A percentile compares a stretch with the other conserved stretches of the same genome.
Conservation (phyloP, 2,888 invertebrate species). For the Crepidodera aurea region DNA sequence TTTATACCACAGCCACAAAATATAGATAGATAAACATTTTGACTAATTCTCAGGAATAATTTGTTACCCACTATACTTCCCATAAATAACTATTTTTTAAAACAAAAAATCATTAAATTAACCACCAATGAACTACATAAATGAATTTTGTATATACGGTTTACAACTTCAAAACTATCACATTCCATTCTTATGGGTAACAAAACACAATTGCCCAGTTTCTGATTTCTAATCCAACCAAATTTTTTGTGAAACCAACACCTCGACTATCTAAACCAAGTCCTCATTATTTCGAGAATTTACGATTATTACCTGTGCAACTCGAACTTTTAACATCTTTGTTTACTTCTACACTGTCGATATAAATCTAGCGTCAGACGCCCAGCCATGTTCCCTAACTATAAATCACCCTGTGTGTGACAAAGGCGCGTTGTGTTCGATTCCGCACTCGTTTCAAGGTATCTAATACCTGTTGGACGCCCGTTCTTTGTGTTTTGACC, state of each 20-base stretch:
- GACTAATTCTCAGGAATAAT: too few species aligned
- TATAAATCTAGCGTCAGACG: conserved; percentile 40
- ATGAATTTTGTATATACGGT: too few species aligned
- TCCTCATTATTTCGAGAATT: conserved; percentile 41
- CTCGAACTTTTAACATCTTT: conserved; percentile 38
- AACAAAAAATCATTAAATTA: too few species aligned
- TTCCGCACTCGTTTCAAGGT: conserved; percentile 44
- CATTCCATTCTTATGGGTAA: background rate
- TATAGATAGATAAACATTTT: too few species aligned
- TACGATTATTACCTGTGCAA: conserved; percentile 39
- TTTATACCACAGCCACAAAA: too few species aligned
- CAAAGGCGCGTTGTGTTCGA: conserved; percentile 41
- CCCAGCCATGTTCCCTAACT: conserved; percentile 34
- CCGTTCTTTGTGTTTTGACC: conserved; percentile 33
- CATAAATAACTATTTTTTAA: too few species aligned
- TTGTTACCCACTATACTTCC: too few species aligned
- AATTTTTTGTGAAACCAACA: conserved; percentile 26
- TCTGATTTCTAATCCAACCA: background rate
- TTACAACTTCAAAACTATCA: too few species aligned
- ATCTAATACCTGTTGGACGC: conserved; percentile 41
- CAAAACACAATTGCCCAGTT: background rate
- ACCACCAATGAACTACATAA: too few species aligned
- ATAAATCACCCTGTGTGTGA: conserved; percentile 42
- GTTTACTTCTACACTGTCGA: conserved; percentile 39
- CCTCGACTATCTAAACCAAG: conserved; percentile 9